Base-by-base conservation (phyloP, 2,888 invertebrate genomes). In the Cataglyphis albicans region DNA sequence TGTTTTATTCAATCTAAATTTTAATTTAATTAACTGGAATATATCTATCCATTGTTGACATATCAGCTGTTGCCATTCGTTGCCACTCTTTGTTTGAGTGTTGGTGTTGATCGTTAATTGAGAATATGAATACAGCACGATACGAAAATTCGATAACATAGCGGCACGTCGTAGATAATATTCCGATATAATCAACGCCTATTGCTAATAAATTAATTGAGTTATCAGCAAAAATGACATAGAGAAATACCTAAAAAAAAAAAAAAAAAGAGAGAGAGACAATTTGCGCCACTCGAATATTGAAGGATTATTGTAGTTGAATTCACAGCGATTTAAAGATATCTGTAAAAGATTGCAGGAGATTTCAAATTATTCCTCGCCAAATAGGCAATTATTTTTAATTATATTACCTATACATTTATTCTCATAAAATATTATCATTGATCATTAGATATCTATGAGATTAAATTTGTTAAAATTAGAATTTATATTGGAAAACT, bases 171-270 rank as follows among this genome's bases (percentile, higher is more conserved):
- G 85, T 87, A 73, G 89, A 65, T 87, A 86, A 88, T 86, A 84
- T 85, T 85, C 85, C 82, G 83, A 86, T 80, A 88, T 89, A 90
- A 89, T 90, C 87, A 86, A 78, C 83, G 75, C 75, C 83, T 67
- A 85, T 86, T 84, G 83, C 81, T 89, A 88, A 90, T 88, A 87
- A 90, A 90, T 89, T 90, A 89, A 90, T 90, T 86, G 84, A 82
- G 72, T 90, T 88, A 90, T 89, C 83, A 82, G 65, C 12, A 74
- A 88, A 87, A 85, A 82, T 82, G 86, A 85, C 57, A n/a, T 12
- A 59, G 65, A 74, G 35, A 25, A 81, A 61, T 44, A 78, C 81
- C 84, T 78, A 64, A 65, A 59, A 72, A 59, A 70, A 29, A 38
- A 15, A 15, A 52, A 64, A 18, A 6, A 10, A 52, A 35, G 48